phyloP scores from a whole-genome alignment of 2,888 invertebrate genomes.

The Drosophila nr. perissopoda region DNA sequence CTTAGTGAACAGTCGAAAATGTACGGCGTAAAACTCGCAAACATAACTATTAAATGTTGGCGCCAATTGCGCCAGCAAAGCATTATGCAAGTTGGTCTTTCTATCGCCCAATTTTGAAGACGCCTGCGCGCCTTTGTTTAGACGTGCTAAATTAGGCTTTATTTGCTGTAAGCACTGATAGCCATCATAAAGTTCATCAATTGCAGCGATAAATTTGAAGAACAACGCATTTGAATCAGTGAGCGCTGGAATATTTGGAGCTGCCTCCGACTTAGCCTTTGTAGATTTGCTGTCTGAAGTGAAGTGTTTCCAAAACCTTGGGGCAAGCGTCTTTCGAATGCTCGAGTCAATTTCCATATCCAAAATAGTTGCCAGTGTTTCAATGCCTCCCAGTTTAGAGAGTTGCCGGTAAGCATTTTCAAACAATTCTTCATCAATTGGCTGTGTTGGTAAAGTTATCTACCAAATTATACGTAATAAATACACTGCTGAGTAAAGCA shows the following conservation, averaged over 20 bases:
- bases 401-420: slow-evolving; percentile 50
- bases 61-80: slow-evolving; percentile 90
- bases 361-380: slow-evolving; percentile 70
- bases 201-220: slow-evolving; percentile 78
- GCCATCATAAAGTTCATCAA: slow-evolving; percentile 77
- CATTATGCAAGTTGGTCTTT: slow-evolving; percentile 64
- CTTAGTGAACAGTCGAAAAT: slow-evolving; percentile 89
- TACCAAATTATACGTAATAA: background rate
- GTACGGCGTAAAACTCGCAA: slow-evolving; percentile 91
- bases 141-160: slow-evolving; percentile 58
- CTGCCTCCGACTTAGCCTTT: slow-evolving; percentile 29
- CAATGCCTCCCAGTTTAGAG: slow-evolving; percentile 34
- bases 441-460: slow-evolving; percentile 20
- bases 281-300: slow-evolving; percentile 18
- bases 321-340: slow-evolving; percentile 78
- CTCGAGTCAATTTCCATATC: slow-evolving; percentile 77
- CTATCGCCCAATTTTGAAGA: slow-evolving; percentile 86
- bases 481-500: background rate
- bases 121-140: slow-evolving; percentile 42
- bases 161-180: slow-evolving; percentile 69
- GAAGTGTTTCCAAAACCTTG: slow-evolving; percentile 83
- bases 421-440: slow-evolving; percentile 38
- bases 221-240: slow-evolving; percentile 65
- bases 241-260: slow-evolving; percentile 47
- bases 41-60: slow-evolving; percentile 89